A percentile compares a stretch with the other conserved stretches of the same genome.
phyloP scores from a whole-genome alignment of 2,888 invertebrate genomes.

The Aphidoletes aphidimyza region DNA sequence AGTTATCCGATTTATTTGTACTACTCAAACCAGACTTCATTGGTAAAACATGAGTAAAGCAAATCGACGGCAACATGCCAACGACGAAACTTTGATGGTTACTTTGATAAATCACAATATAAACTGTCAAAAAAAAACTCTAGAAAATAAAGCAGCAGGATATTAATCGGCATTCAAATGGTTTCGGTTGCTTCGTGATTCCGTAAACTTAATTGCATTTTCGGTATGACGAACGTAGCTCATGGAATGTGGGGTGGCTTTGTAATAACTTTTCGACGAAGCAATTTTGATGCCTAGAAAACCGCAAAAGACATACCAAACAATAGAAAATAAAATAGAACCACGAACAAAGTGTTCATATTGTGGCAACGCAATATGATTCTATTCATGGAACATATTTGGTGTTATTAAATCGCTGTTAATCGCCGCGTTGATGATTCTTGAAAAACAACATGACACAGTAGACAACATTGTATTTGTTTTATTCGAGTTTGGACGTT shows the following conservation, averaged over 20 bases:
- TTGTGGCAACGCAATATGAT: neutral
- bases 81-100: conserved; percentile 22
- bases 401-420: neutral
- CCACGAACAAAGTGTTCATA: neutral
- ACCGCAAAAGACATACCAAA: neutral
- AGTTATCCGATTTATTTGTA: neutral
- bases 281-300: neutral
- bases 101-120: conserved; percentile 21
- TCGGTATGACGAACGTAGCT: neutral
- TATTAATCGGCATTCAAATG: conserved; percentile 24
- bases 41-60: neutral
- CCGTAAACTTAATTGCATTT: neutral
- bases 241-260: no score
- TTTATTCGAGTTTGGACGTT: neutral
- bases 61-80: neutral
- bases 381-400: neutral
- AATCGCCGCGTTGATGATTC: neutral
- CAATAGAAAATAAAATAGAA: no score
- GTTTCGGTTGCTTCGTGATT: neutral
- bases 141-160: conserved; percentile 24
- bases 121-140: neutral
- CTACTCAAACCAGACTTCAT: neutral
- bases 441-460: neutral
- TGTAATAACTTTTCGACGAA: neutral
- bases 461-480: neutral